These are phyloP conservation scores for Azemiops feae DNA, from an alignment of 2,113 vertebrate genomes.

Conservation along the genomic window DNA sequence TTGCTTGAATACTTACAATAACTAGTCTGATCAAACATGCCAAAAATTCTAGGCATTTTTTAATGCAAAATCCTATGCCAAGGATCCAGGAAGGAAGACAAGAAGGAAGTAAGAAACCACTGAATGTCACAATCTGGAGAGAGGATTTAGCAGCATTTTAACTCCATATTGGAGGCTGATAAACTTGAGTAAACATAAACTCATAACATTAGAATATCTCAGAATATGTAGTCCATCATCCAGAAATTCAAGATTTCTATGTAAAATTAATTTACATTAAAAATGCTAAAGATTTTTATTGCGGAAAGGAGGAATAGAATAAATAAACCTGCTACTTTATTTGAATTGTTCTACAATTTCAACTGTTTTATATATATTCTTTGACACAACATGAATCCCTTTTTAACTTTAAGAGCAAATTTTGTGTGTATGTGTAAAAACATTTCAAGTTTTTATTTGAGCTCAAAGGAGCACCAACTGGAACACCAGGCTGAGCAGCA, in stretches of 20 bases:
- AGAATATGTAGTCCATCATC: neutral
- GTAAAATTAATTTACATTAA: neutral
- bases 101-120: neutral
- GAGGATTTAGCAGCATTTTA: constrained; percentile 27
- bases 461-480: neutral
- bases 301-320: neutral
- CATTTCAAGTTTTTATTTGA: neutral
- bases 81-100: constrained; percentile 21
- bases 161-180: constrained; percentile 9
- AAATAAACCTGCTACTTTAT: neutral
- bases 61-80: neutral
- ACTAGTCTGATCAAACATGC: constrained; percentile 2
- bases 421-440: neutral
- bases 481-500: neutral
- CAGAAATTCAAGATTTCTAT: neutral
- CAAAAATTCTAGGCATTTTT: constrained; percentile 26
- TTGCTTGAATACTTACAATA: neutral
- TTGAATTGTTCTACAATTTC: neutral
- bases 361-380: neutral
- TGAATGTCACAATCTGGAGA: constrained; percentile 9
- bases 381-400: neutral
- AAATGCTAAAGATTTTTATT: neutral
- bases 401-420: neutral
- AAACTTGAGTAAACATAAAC: neutral
- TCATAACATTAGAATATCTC: neutral